These are phyloP conservation scores for Drosophila paramelanica DNA, from an alignment of 2,888 invertebrate genomes.

Conservation along the genomic window DNA sequence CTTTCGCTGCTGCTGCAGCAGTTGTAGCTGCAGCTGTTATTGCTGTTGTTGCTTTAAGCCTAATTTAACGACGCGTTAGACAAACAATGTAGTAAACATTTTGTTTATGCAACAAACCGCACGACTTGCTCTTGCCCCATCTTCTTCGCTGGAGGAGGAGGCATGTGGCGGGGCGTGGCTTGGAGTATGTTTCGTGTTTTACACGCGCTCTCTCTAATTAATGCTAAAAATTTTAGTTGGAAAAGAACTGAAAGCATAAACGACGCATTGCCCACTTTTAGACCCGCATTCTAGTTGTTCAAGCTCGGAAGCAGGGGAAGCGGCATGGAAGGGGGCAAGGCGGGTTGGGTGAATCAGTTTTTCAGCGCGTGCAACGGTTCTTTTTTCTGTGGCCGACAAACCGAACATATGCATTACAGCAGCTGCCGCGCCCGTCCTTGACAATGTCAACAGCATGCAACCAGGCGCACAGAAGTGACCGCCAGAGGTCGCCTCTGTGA, in stretches of 20 bases:
- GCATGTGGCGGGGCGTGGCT: slow-evolving; percentile 2
- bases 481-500: slow-evolving; percentile 47
- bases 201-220: slow-evolving; percentile 73
- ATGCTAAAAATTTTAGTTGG: slow-evolving; percentile 61
- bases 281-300: slow-evolving; percentile 22
- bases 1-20: slow-evolving; percentile 4
- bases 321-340: neutral
- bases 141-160: neutral
- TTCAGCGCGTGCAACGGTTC: slow-evolving; percentile 13
- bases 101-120: slow-evolving; percentile 65
- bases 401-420: slow-evolving; percentile 46
- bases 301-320: neutral
- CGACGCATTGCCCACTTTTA: slow-evolving; percentile 32
- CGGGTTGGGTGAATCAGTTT: slow-evolving; percentile 23
- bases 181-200: slow-evolving; percentile 36
- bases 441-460: slow-evolving; percentile 67
- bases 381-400: slow-evolving; percentile 13
- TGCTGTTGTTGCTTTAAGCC: slow-evolving; percentile 68
- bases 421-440: slow-evolving; percentile 52
- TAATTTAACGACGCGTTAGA: slow-evolving; percentile 66
- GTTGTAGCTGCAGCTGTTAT: slow-evolving; percentile 10
- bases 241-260: slow-evolving; percentile 37
- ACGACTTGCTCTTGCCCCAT: slow-evolving; percentile 55
- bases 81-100: slow-evolving; percentile 72
- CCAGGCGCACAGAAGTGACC: slow-evolving; percentile 58